Conservation (phyloP, 1,140 invertebrate genomes). For the Leptoteleia sp. region DNA sequence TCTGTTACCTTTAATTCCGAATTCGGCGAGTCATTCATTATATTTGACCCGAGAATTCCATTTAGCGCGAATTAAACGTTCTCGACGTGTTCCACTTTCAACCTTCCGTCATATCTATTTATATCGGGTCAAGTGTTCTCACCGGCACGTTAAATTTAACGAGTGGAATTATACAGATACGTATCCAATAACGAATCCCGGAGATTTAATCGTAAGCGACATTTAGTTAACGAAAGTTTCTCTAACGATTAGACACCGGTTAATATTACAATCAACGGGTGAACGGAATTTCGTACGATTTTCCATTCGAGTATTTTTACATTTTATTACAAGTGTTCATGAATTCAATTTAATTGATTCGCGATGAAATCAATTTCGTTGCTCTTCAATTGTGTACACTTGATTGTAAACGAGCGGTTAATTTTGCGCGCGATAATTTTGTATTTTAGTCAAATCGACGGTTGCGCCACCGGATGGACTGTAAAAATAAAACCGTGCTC, state of each 20-base stretch:
- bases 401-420: no score
- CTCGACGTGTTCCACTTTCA: slow-evolving; percentile 63
- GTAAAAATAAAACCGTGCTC: no score
- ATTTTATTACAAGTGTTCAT: no score
- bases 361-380: no score
- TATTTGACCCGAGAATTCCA: slow-evolving; percentile 35
- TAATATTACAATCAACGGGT: not conserved
- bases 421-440: no score
- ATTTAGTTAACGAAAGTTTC: slow-evolving; percentile 19
- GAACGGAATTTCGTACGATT: no score
- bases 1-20: not conserved
- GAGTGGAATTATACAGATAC: slow-evolving; percentile 40
- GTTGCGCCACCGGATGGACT: no score
- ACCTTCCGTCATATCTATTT: slow-evolving; percentile 39
- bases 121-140: slow-evolving; percentile 56
- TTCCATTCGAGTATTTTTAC: no score
- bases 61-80: slow-evolving; percentile 49
- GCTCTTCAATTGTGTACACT: no score
- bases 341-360: no score
- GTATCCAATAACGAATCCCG: slow-evolving; percentile 23
- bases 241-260: not conserved
- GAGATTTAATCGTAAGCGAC: slow-evolving; percentile 5
- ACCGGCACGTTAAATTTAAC: slow-evolving; percentile 65
- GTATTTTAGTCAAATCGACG: no score
- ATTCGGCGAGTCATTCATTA: slow-evolving; percentile 28